phyloP scores from a whole-genome alignment of 2,113 vertebrate genomes.

The Hymenochirus boettgeri region DNA sequence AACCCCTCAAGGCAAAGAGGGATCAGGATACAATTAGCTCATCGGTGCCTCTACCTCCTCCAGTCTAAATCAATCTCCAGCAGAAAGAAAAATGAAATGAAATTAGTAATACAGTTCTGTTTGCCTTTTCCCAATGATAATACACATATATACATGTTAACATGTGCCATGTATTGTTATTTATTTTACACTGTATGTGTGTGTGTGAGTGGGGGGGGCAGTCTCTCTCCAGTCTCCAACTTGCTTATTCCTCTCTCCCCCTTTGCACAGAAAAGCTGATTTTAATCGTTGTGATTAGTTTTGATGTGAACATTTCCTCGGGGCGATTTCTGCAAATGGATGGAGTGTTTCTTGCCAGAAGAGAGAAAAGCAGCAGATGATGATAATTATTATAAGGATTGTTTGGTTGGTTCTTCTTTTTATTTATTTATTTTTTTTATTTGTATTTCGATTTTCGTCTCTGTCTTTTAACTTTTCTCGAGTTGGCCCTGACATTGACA shows the following conservation, averaged over 20 bases:
- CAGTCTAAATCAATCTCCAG: slow-evolving; percentile 87
- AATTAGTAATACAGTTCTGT: slow-evolving; percentile 78
- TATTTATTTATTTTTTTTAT: slow-evolving; percentile 51
- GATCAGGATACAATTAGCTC: slow-evolving; percentile 99
- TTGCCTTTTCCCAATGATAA: slow-evolving; percentile 62
- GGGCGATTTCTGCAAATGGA: slow-evolving; percentile 98
- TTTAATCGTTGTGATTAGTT: slow-evolving; percentile 99
- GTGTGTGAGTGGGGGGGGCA: slow-evolving; percentile 61
- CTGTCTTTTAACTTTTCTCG: slow-evolving; percentile 51
- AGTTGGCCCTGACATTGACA: slow-evolving; percentile 63
- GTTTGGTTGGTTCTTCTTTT: slow-evolving; percentile 77
- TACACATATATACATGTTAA: slow-evolving; percentile 56
- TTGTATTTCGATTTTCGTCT: slow-evolving; percentile 60
- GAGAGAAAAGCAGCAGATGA: slow-evolving; percentile 94
- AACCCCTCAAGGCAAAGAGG: slow-evolving; percentile 98
- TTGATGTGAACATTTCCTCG: slow-evolving; percentile 96
- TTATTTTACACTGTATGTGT: slow-evolving; percentile 47
- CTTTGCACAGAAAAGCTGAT: slow-evolving; percentile 97
- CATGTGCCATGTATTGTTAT: slow-evolving; percentile 42
- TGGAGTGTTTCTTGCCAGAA: slow-evolving; percentile 98
- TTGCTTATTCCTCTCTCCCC: slow-evolving; percentile 75
- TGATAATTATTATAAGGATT: slow-evolving; percentile 95
- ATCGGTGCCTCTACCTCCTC: slow-evolving; percentile 92
- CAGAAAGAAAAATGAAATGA: slow-evolving; percentile 75
- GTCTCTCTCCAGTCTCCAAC: slow-evolving; percentile 83